Evolutionary conservation across 2,113 vertebrate genomes (phyloP).

Genomic region (Thalassoma bifasciatum): DNA sequence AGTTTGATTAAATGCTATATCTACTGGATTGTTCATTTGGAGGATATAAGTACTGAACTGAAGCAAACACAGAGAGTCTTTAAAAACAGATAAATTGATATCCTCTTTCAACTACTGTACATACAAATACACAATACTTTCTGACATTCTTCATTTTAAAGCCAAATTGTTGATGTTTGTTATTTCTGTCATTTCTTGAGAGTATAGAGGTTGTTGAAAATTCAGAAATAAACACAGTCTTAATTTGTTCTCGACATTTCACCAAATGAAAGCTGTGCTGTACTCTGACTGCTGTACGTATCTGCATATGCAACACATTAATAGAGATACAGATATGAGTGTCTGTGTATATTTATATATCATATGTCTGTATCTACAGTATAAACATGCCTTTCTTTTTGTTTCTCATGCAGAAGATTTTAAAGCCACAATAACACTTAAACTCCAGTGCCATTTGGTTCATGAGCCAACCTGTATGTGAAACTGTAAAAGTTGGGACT

Average conservation of each 20-base stretch:
- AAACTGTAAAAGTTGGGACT: background rate
- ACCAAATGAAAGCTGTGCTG: constrained; percentile 38
- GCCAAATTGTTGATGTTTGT: constrained; percentile 32
- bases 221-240: background rate
- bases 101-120: constrained; percentile 24
- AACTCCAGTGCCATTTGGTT: constrained; percentile 56
- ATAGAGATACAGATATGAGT: constrained; percentile 9
- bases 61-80: constrained; percentile 18
- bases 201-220: constrained; percentile 23
- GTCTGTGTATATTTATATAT: constrained; percentile 6
- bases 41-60: constrained; percentile 2
- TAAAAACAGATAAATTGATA: background rate
- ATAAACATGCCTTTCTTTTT: constrained; percentile 34
- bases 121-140: constrained; percentile 22
- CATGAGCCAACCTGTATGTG: constrained; percentile 20
- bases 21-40: background rate
- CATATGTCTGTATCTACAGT: constrained; percentile 15
- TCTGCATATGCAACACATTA: constrained; percentile 31
- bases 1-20: constrained; percentile 29
- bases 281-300: constrained; percentile 39
- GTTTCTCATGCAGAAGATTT: constrained; percentile 19
- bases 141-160: constrained; percentile 10
- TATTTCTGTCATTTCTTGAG: constrained; percentile 18
- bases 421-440: constrained; percentile 35
- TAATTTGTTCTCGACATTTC: constrained; percentile 22